phyloP scores from a whole-genome alignment of 2,888 invertebrate genomes.

The Morinoia aosen region DNA sequence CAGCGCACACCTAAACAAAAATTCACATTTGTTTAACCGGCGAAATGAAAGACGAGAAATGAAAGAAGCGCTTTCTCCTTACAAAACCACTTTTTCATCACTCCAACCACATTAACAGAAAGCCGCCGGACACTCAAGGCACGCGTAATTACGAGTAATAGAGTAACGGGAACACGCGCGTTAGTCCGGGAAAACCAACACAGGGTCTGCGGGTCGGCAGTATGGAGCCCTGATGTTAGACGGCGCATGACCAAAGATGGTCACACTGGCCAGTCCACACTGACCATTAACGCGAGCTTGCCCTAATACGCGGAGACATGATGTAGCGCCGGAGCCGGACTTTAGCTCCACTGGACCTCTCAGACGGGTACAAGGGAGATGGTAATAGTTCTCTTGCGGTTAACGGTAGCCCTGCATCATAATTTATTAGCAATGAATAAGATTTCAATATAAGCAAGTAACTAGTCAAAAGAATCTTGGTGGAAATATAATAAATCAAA shows the following conservation, averaged over 20 bases:
- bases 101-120: neutral
- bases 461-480: neutral
- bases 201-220: neutral
- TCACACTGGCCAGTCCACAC: slow-evolving; percentile 15
- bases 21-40: neutral
- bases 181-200: neutral
- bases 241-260: slow-evolving; percentile 12
- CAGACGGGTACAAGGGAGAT: neutral
- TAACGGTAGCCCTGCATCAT: neutral
- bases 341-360: neutral
- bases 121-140: neutral
- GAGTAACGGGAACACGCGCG: neutral
- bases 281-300: neutral
- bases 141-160: neutral
- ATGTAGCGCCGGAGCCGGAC: neutral
- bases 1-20: neutral
- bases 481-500: neutral
- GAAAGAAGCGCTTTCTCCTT: neutral
- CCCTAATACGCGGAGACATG: slow-evolving; percentile 43
- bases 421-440: neutral
- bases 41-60: neutral
- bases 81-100: neutral
- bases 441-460: neutral
- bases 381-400: neutral
- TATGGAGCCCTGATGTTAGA: neutral